Evolutionary conservation across 2,113 vertebrate genomes (phyloP).

Genomic region (Vulpes vulpes): DNA sequence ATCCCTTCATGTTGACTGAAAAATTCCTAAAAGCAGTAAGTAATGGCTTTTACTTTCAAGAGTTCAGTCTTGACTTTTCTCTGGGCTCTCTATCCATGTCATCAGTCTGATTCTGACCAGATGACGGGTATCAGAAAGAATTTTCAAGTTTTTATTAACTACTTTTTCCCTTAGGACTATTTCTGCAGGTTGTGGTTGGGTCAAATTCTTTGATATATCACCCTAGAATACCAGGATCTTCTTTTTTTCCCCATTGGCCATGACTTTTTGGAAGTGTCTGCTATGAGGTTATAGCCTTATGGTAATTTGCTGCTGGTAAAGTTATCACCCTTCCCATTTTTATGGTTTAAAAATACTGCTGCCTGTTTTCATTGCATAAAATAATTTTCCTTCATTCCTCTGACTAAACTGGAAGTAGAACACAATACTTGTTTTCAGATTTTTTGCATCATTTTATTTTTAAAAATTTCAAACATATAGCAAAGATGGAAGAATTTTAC

Average conservation of each 20-base stretch:
- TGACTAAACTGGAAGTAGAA: not conserved
- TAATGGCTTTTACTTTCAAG: not conserved
- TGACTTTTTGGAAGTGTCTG: not conserved
- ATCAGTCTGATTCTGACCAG: constrained; percentile 4
- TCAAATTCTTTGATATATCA: not conserved
- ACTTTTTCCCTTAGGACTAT: not conserved
- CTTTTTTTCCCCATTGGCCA: not conserved
- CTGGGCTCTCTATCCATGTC: not conserved
- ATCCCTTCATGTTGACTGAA: constrained; percentile 12
- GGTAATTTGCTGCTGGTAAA: not conserved
- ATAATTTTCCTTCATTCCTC: constrained; percentile 25
- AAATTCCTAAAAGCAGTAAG: constrained; percentile 13
- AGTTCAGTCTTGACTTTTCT: constrained; percentile 38
- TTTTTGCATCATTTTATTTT: not conserved
- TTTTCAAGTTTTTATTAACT: not conserved
- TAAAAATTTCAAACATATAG: not conserved
- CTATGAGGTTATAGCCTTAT: not conserved
- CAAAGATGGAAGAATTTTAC: constrained; percentile 10
- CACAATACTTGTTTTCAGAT: not conserved
- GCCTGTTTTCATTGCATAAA: not conserved
- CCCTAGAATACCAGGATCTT: not conserved
- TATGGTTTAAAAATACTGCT: constrained; percentile 35
- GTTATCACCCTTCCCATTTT: not conserved
- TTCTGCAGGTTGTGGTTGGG: not conserved
- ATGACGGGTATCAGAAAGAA: not conserved